Base-by-base conservation (phyloP, 2,113 vertebrate species). In the Octodon degus region DNA sequence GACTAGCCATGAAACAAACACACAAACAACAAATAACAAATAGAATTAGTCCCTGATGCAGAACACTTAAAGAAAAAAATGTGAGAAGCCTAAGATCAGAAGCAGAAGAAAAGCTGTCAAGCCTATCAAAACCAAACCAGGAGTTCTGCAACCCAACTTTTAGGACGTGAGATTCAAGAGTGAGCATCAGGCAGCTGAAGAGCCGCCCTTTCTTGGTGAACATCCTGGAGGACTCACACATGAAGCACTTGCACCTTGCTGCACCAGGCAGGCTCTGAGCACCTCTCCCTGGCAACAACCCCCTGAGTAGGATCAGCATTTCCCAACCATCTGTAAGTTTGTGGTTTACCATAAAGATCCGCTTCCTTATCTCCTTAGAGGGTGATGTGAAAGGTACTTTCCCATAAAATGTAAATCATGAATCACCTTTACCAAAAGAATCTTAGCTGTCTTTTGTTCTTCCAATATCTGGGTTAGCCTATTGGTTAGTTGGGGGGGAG, bases 351-450 rank as follows among this genome's bases (percentile, higher is more conserved):
- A 50, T 24, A 86, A 70, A 19, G 82, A 74, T 24, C 12, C 63
- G 32, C 58, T 95, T 86, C 62, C 63, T 89, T 93, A 25, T 63
- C 86, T 86, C 60, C 70, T 82, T 20, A 5, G 5, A 37, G 30
- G 2, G 90, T 17, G 43, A 95, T 25, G 43, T 74, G 62, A 92
- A 95, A 53, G 62, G 43, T 53, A 65, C 84, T 84, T 79, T 47
- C 47, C 5, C 3, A 67, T 6, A 58, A 40, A 53, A 65, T 32
- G 20, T 82, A 4, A 97, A 86, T 86, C 63, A 40, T 91, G n/a
- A 94, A 86, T 93, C 43, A 92, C 24, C 7, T 80, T 89, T n/a
- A 50, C 72, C 70, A 89, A 95, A 79, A 27, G 32, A 82, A 91
- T 40, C 40, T 43, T 37, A 43, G 17, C 77, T 94, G 87, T 79